phyloP scores from a whole-genome alignment of 2,113 vertebrate genomes.

The Apodemus sylvaticus region DNA sequence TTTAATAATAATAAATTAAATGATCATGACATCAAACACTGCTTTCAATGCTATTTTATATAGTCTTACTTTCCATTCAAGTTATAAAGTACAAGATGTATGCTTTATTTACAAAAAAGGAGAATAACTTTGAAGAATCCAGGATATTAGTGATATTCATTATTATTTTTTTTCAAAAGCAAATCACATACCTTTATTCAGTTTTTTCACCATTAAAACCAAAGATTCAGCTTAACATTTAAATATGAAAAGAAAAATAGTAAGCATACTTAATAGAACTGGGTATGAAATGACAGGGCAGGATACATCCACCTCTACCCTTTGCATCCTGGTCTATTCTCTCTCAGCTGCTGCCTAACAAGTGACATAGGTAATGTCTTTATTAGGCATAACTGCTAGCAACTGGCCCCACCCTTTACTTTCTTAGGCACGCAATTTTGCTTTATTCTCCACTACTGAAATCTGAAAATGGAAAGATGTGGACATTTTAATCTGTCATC shows the following conservation, averaged over 20 bases:
- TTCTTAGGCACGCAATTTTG: neutral
- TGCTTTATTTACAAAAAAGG: neutral
- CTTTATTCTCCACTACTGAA: neutral
- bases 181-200: neutral
- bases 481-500: neutral
- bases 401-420: neutral
- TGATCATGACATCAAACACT: neutral
- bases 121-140: neutral
- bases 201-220: neutral
- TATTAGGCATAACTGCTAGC: neutral
- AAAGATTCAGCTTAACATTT: constrained; percentile 3
- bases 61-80: neutral
- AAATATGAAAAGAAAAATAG: neutral
- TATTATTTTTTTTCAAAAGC: too few relatives aligned
- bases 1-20: neutral
- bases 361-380: accelerated
- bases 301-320: too few relatives aligned
- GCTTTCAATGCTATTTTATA: neutral
- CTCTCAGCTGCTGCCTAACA: neutral
- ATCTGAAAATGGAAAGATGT: neutral
- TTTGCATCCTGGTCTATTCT: neutral
- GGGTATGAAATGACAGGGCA: neutral
- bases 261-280: neutral
- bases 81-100: too few relatives aligned
- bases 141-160: too few relatives aligned